Evolutionary conservation across 2,113 vertebrate genomes (phyloP).

Genomic region (Polypterus bichir): DNA sequence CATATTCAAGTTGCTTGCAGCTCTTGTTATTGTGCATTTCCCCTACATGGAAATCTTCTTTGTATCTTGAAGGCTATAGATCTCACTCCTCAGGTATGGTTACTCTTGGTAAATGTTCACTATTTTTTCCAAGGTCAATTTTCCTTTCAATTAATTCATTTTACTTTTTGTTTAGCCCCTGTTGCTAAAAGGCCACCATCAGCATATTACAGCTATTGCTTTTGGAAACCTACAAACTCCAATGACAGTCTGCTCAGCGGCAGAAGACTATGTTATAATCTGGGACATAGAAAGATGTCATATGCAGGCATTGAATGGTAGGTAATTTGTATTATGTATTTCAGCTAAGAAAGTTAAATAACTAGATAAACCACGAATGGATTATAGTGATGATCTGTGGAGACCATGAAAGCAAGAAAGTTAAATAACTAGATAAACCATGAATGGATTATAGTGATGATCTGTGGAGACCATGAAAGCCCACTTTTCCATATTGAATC

Average conservation of each 20-base stretch:
- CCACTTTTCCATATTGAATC: neutral
- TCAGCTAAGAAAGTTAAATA: no score
- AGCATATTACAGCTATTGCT: conserved; percentile 53
- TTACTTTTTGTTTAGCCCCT: conserved; percentile 38
- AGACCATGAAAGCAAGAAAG: neutral
- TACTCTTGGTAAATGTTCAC: neutral
- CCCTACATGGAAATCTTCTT: conserved; percentile 39
- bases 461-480: neutral
- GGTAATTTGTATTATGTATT: neutral
- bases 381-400: neutral
- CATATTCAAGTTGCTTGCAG: conserved; percentile 58
- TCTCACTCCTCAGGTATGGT: conserved; percentile 41
- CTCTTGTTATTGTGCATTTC: conserved; percentile 42
- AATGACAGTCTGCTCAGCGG: conserved; percentile 66
- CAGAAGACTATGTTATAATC: conserved; percentile 52
- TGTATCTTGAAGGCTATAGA: conserved; percentile 42
- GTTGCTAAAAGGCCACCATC: conserved; percentile 56
- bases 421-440: no score
- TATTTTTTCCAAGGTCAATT: no score
- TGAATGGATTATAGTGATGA: no score
- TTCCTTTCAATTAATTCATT: conserved; percentile 16
- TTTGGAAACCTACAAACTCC: conserved; percentile 51
- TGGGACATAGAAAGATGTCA: conserved; percentile 63
- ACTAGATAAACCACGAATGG: no score
- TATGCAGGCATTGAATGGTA: conserved; percentile 47